Conservation (phyloP, 2,113 vertebrate species). For the Rallus limicola region DNA sequence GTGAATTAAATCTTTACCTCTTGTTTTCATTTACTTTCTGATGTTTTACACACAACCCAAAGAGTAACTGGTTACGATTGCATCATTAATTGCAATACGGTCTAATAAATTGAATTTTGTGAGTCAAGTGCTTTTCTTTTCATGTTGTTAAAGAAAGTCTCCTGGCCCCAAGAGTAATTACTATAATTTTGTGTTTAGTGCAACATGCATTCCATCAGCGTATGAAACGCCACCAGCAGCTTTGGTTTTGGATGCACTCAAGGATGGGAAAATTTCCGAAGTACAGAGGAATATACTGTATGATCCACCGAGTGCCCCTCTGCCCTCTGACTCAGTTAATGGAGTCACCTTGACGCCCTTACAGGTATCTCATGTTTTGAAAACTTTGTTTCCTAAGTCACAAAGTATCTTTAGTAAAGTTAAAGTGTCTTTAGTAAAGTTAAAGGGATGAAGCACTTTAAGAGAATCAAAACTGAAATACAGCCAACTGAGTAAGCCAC, state of each 20-base stretch:
- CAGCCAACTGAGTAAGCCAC: background rate
- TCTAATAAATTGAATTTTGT: background rate
- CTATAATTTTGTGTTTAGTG: conserved; percentile 73
- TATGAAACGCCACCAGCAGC: conserved; percentile 77
- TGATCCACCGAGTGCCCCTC: background rate
- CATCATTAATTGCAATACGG: background rate
- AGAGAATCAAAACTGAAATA: background rate
- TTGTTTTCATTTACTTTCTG: background rate
- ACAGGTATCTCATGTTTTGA: conserved; percentile 78
- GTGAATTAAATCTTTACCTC: background rate
- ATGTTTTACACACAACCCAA: background rate
- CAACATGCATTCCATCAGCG: conserved; percentile 78
- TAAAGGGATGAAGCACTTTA: background rate
- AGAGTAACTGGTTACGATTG: background rate
- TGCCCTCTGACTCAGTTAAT: conserved; percentile 34
- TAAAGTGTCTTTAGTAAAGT: background rate
- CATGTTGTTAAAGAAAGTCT: background rate
- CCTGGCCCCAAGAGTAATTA: background rate
- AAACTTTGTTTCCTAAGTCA: background rate
- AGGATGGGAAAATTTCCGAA: conserved; percentile 55
- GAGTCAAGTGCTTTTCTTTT: background rate
- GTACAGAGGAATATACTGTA: background rate
- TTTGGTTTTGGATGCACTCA: conserved; percentile 75
- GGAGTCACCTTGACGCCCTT: conserved; percentile 79
- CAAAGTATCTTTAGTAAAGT: background rate